Evolutionary conservation across 1,140 invertebrate genomes (phyloP).

Genomic region (Sycophaga agraensis): DNA sequence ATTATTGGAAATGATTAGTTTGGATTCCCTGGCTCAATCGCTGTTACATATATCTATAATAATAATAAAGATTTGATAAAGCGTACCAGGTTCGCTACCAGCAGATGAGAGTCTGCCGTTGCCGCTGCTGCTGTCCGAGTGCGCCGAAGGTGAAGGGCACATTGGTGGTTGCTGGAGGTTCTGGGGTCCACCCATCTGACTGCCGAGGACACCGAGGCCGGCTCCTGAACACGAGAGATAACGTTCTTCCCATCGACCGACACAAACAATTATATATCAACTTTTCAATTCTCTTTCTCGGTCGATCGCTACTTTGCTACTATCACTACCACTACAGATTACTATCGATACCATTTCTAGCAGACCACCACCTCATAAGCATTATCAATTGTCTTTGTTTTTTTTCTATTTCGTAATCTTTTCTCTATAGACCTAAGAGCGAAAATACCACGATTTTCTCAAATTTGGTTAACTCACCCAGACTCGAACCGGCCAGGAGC

Average conservation of each 20-base stretch:
- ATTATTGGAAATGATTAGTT: too few species aligned
- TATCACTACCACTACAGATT: too few species aligned
- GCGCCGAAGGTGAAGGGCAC: conserved; percentile 77
- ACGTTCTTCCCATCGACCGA: conserved; percentile 25
- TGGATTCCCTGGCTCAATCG: too few species aligned
- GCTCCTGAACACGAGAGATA: conserved; percentile 51
- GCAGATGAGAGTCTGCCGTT: conserved; percentile 76
- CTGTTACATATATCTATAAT: too few species aligned
- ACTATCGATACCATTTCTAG: too few species aligned
- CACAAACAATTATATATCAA: conserved; percentile 11
- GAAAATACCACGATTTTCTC: too few species aligned
- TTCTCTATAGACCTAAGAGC: too few species aligned
- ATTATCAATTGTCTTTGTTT: too few species aligned
- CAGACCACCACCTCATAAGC: too few species aligned
- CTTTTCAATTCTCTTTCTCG: not conserved
- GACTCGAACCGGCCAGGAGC: conserved; percentile 67
- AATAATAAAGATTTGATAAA: conserved; percentile 19
- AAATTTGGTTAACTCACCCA: conserved; percentile 41
- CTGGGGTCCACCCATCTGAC: conserved; percentile 59
- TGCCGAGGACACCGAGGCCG: conserved; percentile 61
- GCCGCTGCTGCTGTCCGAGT: conserved; percentile 79
- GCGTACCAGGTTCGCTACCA: conserved; percentile 69
- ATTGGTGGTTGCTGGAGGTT: conserved; percentile 62
- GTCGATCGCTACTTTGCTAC: too few species aligned
- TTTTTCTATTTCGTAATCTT: too few species aligned